Base-by-base conservation (phyloP, 35 echinoderm and acorn worm genomes). In the Acanthaster planci region DNA sequence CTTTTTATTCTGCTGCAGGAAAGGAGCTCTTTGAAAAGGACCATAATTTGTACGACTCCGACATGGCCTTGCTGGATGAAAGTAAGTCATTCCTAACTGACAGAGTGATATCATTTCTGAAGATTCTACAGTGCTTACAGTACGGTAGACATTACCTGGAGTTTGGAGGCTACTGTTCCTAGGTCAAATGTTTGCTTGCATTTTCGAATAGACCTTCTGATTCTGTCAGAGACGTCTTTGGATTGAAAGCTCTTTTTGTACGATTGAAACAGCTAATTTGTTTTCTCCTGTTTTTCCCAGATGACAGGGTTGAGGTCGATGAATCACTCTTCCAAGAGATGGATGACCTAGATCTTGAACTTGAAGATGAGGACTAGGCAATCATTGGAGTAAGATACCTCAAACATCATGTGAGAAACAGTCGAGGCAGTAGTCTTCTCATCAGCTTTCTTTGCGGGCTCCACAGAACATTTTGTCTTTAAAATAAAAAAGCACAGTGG, bases 251-350 rank as follows among this genome's bases (percentile, higher is more conserved):
- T 37, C 39, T 5, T 7, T 78, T 21, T 78, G 30, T 5, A 34
- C 7, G 26, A 3, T 8, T n/a, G n/a, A n/a, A 18, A 21, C n/a
- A 4, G 15, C 19, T 31, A 55, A 55, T 55, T 35, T n/a, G 39
- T 21, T 39, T 88, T 60, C 0, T n/a, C 64, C 51, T 85, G 18
- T 86, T 86, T 67, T 57, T 34, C 35, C 54, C 52, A 97, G 94
- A 86, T 92, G 94, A 97, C 67, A 64, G 75, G 64, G 90, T 97
- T 9, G 86, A 92, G 56, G 94, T 97, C 10, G 94, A 97, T 52
- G 94, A 97, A 53, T 97, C 94, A 7, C 83, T 97, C 9, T 97
- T 97, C 64, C 90, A 97, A 86, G 94, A 97, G 27, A 77, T 97
- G 52, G 94, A 92, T 55, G 93, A 95, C 67, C 50, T 91, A 8